phyloP scores from a whole-genome alignment of 1,140 invertebrate genomes.

The Watersipora subatra region DNA sequence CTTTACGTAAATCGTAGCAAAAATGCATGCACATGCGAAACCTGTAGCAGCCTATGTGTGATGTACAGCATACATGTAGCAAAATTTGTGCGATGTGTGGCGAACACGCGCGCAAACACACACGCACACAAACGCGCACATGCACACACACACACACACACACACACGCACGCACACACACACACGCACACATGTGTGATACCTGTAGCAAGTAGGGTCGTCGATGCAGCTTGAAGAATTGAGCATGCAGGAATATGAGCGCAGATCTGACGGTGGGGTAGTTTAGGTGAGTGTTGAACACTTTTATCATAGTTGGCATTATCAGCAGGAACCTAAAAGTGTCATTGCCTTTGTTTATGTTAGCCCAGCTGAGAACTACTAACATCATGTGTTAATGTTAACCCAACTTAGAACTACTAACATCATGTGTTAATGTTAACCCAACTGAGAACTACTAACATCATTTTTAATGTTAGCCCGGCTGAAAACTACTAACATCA shows the following conservation, averaged over 20 bases:
- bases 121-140: too few relatives aligned
- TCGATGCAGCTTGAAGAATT: conserved; percentile 93
- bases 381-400: neutral
- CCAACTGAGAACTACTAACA: neutral
- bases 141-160: too few relatives aligned
- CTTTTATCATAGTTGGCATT: conserved; percentile 87
- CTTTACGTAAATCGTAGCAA: too few relatives aligned
- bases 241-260: conserved; percentile 93
- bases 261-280: conserved; percentile 80
- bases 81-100: too few relatives aligned
- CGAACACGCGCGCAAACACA: too few relatives aligned
- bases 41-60: too few relatives aligned
- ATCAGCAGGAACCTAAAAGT: conserved; percentile 71
- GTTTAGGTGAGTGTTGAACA: conserved; percentile 94
- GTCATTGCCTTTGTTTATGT: too few relatives aligned
- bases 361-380: neutral
- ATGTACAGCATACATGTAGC: too few relatives aligned
- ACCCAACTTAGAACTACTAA: too few relatives aligned
- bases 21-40: too few relatives aligned
- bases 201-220: conserved; percentile 83
- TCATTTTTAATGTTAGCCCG: neutral
- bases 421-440: neutral
- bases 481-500: neutral
- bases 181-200: too few relatives aligned
- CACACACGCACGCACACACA: too few relatives aligned